Percentiles rank a stretch among this genome's conserved stretches.
These are phyloP conservation scores for Antrozous pallidus DNA, from an alignment of 2,797 vertebrate genomes.

Conservation along the genomic window DNA sequence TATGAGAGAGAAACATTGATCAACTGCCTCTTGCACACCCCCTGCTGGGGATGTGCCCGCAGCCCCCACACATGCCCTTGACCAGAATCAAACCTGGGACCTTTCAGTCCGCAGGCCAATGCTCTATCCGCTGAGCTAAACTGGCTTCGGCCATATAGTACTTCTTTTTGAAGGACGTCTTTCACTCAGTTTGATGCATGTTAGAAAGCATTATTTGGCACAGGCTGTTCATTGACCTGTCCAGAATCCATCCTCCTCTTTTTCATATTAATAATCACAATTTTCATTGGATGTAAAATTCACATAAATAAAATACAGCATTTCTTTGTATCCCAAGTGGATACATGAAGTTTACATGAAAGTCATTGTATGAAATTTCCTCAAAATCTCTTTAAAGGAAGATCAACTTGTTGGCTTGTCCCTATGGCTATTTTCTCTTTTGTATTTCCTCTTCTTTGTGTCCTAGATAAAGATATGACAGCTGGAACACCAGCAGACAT, in stretches of 20 bases:
- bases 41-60: no score
- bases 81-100: no score
- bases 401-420: neutral
- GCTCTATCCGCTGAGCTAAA: no score
- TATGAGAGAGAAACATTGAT: no score
- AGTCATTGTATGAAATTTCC: neutral
- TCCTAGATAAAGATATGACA: neutral
- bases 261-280: neutral
- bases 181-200: neutral
- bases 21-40: no score
- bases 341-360: neutral
- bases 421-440: neutral
- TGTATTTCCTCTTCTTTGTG: neutral
- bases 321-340: neutral
- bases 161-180: neutral
- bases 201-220: neutral
- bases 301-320: neutral
- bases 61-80: no score
- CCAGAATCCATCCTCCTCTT: neutral
- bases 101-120: no score
- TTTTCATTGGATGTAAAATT: neutral
- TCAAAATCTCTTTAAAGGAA: neutral
- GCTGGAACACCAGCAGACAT: neutral
- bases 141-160: neutral
- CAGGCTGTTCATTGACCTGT: neutral